A percentile compares a stretch with the other conserved stretches of the same genome.
phyloP scores from a whole-genome alignment of 2,797 vertebrate genomes.

The Kryptopterus vitreolus region DNA sequence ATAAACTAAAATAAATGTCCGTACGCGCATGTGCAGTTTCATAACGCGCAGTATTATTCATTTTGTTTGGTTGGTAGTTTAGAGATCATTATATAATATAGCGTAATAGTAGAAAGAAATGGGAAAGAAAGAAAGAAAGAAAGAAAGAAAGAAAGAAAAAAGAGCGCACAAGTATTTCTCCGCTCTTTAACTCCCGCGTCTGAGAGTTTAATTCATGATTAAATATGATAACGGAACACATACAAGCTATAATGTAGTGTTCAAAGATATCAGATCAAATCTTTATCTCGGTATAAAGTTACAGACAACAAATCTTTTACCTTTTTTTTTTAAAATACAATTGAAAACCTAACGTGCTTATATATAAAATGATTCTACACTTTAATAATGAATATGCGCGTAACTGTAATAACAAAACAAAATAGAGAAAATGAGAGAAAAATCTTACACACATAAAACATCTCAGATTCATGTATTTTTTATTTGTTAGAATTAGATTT shows the following conservation, averaged over 20 bases:
- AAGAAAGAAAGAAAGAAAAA: background rate
- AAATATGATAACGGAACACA: background rate
- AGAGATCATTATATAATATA: background rate
- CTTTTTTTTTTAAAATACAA: background rate
- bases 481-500: background rate
- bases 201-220: background rate
- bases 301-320: background rate
- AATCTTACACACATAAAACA: background rate
- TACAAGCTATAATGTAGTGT: too few relatives aligned
- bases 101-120: too few relatives aligned
- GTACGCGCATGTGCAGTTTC: background rate
- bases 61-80: too few relatives aligned
- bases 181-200: background rate
- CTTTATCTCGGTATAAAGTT: background rate
- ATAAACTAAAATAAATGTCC: too few relatives aligned
- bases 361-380: background rate
- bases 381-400: background rate
- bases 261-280: background rate
- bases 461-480: background rate
- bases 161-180: background rate
- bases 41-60: background rate
- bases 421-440: too few relatives aligned
- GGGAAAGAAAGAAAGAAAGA: too few relatives aligned
- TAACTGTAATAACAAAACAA: background rate
- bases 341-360: background rate